Conservation (phyloP, 2,797 vertebrate genomes). For the Hyperoplus immaculatus region DNA sequence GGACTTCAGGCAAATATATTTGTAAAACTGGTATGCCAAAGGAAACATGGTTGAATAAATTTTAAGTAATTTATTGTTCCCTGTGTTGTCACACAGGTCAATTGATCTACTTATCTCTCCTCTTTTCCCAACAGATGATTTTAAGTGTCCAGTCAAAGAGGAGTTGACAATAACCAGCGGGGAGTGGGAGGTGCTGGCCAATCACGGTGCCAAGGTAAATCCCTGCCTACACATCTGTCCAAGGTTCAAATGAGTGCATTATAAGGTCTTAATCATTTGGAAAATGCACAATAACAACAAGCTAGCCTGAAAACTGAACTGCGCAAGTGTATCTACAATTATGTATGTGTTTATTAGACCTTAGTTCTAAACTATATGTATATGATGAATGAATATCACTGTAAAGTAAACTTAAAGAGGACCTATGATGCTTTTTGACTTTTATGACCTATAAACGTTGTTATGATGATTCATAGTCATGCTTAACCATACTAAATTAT, state of each 20-base stretch:
- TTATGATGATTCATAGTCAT: too few relatives aligned
- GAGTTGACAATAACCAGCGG: constrained; percentile 90
- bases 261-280: not conserved
- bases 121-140: constrained; percentile 83
- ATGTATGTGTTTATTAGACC: not conserved
- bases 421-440: too few relatives aligned
- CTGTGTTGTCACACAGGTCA: not conserved
- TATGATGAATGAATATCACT: not conserved
- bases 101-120: not conserved
- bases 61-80: not conserved
- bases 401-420: not conserved
- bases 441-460: too few relatives aligned
- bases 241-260: not conserved
- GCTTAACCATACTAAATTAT: too few relatives aligned
- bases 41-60: not conserved
- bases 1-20: not conserved
- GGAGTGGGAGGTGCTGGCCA: constrained; percentile 94
- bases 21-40: not conserved
- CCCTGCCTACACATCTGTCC: not conserved
- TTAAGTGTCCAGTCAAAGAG: constrained; percentile 90
- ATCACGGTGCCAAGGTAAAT: constrained; percentile 91
- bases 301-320: not conserved
- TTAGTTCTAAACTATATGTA: too few relatives aligned
- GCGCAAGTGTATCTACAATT: not conserved
- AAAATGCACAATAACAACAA: not conserved